Evolutionary conservation across 2,797 vertebrate genomes (phyloP), one percentile per base, ranked within the genome.

Genomic region (Hapalemur alaotrensis): DNA sequence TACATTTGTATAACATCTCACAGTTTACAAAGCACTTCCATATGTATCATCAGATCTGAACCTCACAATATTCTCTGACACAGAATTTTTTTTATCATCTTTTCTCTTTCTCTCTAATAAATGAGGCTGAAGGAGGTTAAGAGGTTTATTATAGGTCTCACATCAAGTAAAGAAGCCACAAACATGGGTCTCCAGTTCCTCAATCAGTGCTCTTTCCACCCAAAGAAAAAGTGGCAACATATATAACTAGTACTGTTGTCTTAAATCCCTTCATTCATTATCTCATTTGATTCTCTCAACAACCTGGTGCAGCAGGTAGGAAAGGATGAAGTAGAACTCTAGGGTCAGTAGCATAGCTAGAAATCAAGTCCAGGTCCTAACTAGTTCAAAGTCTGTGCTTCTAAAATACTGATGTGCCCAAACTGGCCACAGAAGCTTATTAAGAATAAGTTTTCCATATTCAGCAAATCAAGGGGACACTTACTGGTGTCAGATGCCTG

Each of bases 11-110:
- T 28, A 96, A 86, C 41, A 75, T 50, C 89, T 98, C 93, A 96
- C 81, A 96, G 86, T 96, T 98, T 96, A 95, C 94, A 81, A 86
- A 96, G 94, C 96, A 95, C 91, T 95, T 95, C 72, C 82, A 92
- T 30, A 30, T 38, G 52, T 7, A 83, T 32, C 67, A 70, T 79
- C 96, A 87, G 76, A 80, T 93, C 63, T 82, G 69, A 97, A 78
- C 28, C 65, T 94, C 78, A 59, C 18, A 3, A 78, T 89, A 73
- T 90, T 89, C 89, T 78, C 11, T 18, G 6, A 50, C 54, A 72
- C 54, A 54, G 52, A 63, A 15, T 54, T 28, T 50, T 32, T 28
- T 87, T n/a, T 52, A 70, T 67, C 61, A 59, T 48, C 70, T 52
- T 80, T 65, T 80, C 7, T 65, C 18, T 75, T 32, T 50, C 11